phyloP scores from a whole-genome alignment of 2,113 vertebrate genomes.

The Megatriorchis doriae region DNA sequence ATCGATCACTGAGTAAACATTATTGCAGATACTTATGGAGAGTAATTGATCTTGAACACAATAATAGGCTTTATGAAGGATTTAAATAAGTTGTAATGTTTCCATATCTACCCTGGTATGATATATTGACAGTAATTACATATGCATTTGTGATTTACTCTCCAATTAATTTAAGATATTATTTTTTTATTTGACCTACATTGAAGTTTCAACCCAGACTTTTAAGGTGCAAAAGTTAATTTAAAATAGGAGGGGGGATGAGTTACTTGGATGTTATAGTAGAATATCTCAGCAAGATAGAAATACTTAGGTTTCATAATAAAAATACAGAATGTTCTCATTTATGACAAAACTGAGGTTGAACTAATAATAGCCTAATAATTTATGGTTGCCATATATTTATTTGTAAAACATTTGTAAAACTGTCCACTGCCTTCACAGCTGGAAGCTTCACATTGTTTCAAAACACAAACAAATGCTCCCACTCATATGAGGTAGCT shows the following conservation, averaged over 20 bases:
- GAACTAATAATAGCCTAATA: neutral
- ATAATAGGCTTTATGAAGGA: constrained; percentile 47
- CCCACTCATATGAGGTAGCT: neutral
- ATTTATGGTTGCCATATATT: neutral
- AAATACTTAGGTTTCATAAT: neutral
- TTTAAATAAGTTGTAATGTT: constrained; percentile 19
- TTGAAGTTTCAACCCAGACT: neutral
- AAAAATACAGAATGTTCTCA: constrained; percentile 14
- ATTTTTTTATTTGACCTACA: neutral
- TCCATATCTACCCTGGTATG: neutral
- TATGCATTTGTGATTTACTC: neutral
- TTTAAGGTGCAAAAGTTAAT: neutral
- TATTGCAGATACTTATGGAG: constrained; percentile 36
- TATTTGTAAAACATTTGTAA: constrained; percentile 24
- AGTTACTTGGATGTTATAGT: neutral
- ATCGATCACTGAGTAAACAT: constrained; percentile 58
- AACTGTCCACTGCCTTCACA: neutral
- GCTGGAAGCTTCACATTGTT: constrained; percentile 6
- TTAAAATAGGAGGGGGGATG: neutral
- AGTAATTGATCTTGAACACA: constrained; percentile 30
- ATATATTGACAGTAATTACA: neutral
- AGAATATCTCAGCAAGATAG: neutral
- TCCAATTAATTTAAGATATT: neutral
- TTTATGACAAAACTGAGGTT: constrained; percentile 14
- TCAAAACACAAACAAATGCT: neutral